Base-by-base conservation (phyloP, 2,888 invertebrate genomes). In the Eulithis testata region DNA sequence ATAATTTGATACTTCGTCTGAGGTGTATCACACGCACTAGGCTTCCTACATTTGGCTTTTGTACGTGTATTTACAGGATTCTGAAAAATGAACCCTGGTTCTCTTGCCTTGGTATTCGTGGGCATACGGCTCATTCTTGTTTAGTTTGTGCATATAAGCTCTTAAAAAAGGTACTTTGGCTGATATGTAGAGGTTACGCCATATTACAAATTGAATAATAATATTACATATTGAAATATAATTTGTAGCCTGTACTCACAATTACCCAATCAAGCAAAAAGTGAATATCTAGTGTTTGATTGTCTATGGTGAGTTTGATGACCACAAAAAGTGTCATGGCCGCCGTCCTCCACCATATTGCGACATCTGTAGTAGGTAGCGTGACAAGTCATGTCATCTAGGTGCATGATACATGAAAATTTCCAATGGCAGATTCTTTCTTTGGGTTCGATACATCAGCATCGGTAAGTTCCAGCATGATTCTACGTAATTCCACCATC, bases 401-500 rank as follows among this genome's bases (percentile, higher is more conserved):
- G 89, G 93, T 94, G 87, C 93, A 93, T 93, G 94, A 93, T 93
- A 90, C 86, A 94, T 94, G 94, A 94, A 91, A 91, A 91, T 87
- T 86, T 89, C 91, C 90, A 96, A 97, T 97, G 97, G 97, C 96
- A 95, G 96, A 97, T 95, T 95, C 96, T 93, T 97, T 97, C 95
- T 97, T 97, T 95, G 96, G 96, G 94, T 96, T 97, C 94, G 95
- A 96, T 94, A 95, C 96, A 88, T 94, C 96, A 90, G 86, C 95
- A 93, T 95, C 96, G 94, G 97, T 96, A 93, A 96, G 96, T 94
- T 84, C 68, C 71, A 66, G 66, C 55, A 68, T 60, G 71, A 73
- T 80, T 81, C 75, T 76, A 73, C 64, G 11, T 50, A 53, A 59
- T 69, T 71, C 63, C 71, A 60, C 73, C 71, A 63, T 71, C 71